These are phyloP conservation scores for Cydia fagiglandana DNA, from an alignment of 1,140 invertebrate species.

Conservation along the genomic window DNA sequence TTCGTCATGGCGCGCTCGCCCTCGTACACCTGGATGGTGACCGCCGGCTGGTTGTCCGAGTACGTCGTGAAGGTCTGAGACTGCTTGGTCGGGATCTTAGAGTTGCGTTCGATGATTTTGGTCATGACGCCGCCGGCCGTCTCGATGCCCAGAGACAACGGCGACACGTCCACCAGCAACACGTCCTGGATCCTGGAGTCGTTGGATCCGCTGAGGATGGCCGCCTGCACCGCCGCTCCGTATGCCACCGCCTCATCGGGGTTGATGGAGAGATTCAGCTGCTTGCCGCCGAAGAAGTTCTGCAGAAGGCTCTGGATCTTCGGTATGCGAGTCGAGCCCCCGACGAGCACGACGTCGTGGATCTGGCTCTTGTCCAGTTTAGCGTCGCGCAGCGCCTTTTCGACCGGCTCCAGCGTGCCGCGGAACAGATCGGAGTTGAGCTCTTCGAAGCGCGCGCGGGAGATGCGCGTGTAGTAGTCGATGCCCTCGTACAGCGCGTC, in stretches of 20 bases:
- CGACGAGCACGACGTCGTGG: constrained; percentile 83
- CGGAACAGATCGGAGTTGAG: constrained; percentile 69
- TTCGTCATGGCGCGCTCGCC: constrained; percentile 86
- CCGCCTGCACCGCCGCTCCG: constrained; percentile 79
- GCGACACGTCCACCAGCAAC: constrained; percentile 67
- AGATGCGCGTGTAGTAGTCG: constrained; percentile 62
- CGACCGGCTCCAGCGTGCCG: constrained; percentile 47
- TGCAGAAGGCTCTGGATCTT: constrained; percentile 70
- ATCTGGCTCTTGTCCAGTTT: constrained; percentile 82
- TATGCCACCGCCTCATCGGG: constrained; percentile 74
- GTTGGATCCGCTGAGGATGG: constrained; percentile 71
- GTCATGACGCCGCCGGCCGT: constrained; percentile 47
- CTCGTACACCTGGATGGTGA: constrained; percentile 82
- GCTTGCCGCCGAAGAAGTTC: constrained; percentile 57
- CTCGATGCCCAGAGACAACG: constrained; percentile 23
- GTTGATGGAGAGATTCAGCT: constrained; percentile 67
- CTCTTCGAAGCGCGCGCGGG: constrained; percentile 88
- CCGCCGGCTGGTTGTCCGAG: constrained; percentile 84
- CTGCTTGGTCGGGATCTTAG: constrained; percentile 26
- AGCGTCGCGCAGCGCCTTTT: constrained; percentile 81
- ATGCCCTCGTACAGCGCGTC: constrained; percentile 59
- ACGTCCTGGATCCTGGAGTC: constrained; percentile 79
- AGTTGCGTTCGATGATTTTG: constrained; percentile 76
- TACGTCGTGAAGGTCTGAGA: constrained; percentile 76
- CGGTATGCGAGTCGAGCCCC: constrained; percentile 80